Evolutionary conservation across 2,888 invertebrate species (phyloP).

Genomic region (Noctua janthe): DNA sequence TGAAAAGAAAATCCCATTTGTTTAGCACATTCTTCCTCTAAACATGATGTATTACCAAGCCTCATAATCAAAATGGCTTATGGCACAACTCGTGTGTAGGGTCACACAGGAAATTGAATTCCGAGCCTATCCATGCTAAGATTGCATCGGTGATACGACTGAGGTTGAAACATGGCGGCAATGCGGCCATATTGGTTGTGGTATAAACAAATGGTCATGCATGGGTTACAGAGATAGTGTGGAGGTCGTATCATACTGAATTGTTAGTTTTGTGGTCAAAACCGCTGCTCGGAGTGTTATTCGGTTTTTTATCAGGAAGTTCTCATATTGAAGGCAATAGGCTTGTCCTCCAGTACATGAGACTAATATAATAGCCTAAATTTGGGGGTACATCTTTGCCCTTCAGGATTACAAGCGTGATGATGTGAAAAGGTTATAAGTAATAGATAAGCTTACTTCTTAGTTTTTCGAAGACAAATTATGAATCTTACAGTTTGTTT

Average conservation of each 20-base stretch:
- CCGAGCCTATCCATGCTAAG: slow-evolving; percentile 28
- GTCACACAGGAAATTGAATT: slow-evolving; percentile 59
- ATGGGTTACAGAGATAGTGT: neutral
- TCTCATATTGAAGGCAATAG: neutral
- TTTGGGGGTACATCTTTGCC: neutral
- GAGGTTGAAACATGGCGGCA: slow-evolving; percentile 11
- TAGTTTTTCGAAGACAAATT: too few relatives aligned
- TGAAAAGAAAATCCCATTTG: slow-evolving; percentile 23
- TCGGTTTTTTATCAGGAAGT: neutral
- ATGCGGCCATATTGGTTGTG: neutral
- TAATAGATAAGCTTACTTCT: too few relatives aligned
- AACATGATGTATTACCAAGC: slow-evolving; percentile 21
- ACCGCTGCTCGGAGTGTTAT: neutral
- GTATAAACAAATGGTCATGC: neutral
- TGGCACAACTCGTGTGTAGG: slow-evolving; percentile 7
- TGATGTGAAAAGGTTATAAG: too few relatives aligned
- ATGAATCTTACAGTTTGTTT: too few relatives aligned
- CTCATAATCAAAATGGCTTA: slow-evolving; percentile 2
- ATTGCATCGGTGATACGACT: slow-evolving; percentile 44
- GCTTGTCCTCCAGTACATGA: neutral
- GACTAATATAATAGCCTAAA: neutral
- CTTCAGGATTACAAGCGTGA: too few relatives aligned
- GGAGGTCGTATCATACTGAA: neutral
- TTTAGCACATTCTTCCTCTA: slow-evolving; percentile 10
- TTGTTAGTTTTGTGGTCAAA: neutral